Conservation (phyloP, 2,797 vertebrate genomes). For the Saxicola maurus region DNA sequence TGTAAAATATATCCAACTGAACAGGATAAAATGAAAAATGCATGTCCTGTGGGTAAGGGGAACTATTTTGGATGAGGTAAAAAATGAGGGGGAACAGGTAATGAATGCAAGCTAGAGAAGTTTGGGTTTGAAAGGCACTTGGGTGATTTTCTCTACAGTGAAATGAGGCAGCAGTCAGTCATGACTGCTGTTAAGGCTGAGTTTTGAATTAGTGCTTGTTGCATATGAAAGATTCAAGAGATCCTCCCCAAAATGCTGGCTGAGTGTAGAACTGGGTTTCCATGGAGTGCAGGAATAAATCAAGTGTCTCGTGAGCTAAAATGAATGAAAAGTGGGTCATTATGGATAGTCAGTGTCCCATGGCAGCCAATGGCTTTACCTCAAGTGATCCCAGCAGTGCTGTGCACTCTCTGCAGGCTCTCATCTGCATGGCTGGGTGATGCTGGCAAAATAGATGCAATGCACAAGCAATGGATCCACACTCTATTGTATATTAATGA, state of each 20-base stretch:
- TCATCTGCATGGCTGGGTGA: rapidly evolving
- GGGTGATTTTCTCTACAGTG: not conserved
- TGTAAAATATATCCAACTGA: not conserved
- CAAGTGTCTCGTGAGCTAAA: not conserved
- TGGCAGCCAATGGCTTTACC: not conserved
- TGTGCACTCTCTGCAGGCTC: rapidly evolving
- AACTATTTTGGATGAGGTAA: not conserved
- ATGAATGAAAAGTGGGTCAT: not conserved
- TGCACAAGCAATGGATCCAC: not conserved
- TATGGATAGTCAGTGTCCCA: rapidly evolving
- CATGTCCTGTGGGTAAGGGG: not conserved
- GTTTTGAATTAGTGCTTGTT: not conserved
- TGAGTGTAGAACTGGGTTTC: not conserved
- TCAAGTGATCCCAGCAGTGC: not conserved
- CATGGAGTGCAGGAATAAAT: not conserved
- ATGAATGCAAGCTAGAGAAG: not conserved
- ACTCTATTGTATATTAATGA: too few relatives aligned
- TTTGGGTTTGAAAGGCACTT: not conserved
- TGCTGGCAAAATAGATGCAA: not conserved
- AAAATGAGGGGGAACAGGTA: not conserved
- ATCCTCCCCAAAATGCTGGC: not conserved
- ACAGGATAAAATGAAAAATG: not conserved
- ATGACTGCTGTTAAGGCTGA: not conserved
- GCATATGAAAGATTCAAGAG: not conserved
- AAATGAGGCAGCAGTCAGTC: not conserved